Base-by-base conservation (phyloP, 2,113 vertebrate genomes). In the Typhlomys cinereus region DNA sequence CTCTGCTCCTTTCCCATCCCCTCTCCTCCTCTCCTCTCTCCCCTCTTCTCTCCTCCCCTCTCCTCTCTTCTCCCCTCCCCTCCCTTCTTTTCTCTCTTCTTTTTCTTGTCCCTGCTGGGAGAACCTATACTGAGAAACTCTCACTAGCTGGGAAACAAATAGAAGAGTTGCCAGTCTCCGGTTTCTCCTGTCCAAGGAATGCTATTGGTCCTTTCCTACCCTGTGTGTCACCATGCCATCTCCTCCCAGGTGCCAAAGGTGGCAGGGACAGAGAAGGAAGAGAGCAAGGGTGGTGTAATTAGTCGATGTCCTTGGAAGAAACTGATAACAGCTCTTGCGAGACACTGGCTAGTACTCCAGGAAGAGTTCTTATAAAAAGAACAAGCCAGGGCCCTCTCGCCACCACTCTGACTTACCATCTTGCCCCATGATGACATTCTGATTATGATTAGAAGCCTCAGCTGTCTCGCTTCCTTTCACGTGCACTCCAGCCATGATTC, bases 71-170 rank as follows among this genome's bases (percentile, higher is more conserved):
- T 25, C 12, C 29, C 50, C 3, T 3, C 2, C 14, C 14, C 14
- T 29, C 31, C 48, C 31, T 34, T 83, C 21, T 64, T 79, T 88
- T 23, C 29, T 81, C 44, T 73, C 73, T 20, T 39, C 79, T 73
- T 88, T 93, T 27, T 48, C 44, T 70, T 71, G 85, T 18, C 36
- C 48, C 8, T 93, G 14, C 20, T 61, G 84, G 39, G 27, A 61
- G 46, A 84, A 79, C 46, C 76, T 87, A 18, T 80, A 25, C 67
- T 54, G 27, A 90, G 48, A 92, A 85, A 85, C 36, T 52, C 62
- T 69, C 41, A 75, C 39, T 59, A 59, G 69, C 1, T 27, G 31
- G 36, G 54, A 74, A 90, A 86, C 1, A 23, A 50, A 54, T 50
- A 71, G 31, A n/a, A 61, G 39, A 85, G 62, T 59, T 39, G 25